Evolutionary conservation across 2,113 vertebrate species (phyloP).

Genomic region (Columba livia): DNA sequence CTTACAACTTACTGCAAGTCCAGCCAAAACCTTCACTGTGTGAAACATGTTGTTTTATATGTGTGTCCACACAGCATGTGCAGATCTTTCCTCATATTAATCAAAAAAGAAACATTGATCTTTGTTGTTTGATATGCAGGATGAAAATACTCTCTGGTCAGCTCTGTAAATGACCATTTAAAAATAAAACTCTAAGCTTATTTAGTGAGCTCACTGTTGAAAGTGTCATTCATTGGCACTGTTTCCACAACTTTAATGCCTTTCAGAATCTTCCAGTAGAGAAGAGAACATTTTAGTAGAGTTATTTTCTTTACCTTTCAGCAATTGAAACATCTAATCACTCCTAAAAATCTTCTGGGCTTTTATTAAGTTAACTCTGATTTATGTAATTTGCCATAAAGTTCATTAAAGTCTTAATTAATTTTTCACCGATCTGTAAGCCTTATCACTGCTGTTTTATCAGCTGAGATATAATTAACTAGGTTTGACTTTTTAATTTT

Average conservation of each 20-base stretch:
- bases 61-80: neutral
- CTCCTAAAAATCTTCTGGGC: conserved; percentile 53
- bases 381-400: conserved; percentile 69
- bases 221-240: neutral
- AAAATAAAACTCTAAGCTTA: neutral
- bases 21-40: neutral
- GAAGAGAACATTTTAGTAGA: neutral
- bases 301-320: conserved; percentile 46
- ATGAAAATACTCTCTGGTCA: neutral
- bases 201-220: neutral
- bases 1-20: neutral
- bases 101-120: neutral
- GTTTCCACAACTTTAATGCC: neutral
- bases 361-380: conserved; percentile 68
- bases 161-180: neutral
- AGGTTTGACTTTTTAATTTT: conserved; percentile 70
- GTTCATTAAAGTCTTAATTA: conserved; percentile 75
- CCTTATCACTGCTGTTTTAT: conserved; percentile 69
- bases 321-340: conserved; percentile 60
- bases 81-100: neutral
- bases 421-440: conserved; percentile 73
- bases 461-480: conserved; percentile 73
- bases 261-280: conserved; percentile 11
- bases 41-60: neutral
- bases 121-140: neutral